Percentiles rank a stretch among this genome's conserved stretches.
These are phyloP conservation scores for Drosophila nebulosa DNA, from an alignment of 1,140 invertebrate species.

Conservation along the genomic window DNA sequence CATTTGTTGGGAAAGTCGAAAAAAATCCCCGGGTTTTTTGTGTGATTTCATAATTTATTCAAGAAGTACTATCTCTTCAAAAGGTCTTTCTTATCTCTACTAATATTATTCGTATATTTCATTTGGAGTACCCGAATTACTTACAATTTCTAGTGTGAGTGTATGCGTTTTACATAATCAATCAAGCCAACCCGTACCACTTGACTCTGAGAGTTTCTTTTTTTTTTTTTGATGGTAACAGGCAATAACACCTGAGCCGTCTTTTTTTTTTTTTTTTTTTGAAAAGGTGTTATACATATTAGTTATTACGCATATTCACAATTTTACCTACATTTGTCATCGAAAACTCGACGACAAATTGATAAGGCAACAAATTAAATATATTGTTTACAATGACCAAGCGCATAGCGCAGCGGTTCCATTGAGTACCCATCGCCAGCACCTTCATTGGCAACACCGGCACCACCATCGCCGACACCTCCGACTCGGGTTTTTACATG, in stretches of 20 bases:
- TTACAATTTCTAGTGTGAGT: constrained; percentile 13
- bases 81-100: background rate
- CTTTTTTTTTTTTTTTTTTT: constrained; percentile 15
- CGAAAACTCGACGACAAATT: constrained; percentile 24
- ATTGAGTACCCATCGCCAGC: constrained; percentile 43
- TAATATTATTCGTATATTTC: background rate
- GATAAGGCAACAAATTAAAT: constrained; percentile 64
- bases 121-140: constrained; percentile 23
- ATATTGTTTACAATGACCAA: constrained; percentile 53
- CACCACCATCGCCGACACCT: background rate
- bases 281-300: constrained; percentile 1
- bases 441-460: background rate
- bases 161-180: constrained; percentile 42
- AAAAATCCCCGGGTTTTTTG: background rate
- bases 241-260: constrained; percentile 9
- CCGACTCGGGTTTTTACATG: constrained; percentile 18
- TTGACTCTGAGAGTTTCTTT: constrained; percentile 10
- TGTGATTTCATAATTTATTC: constrained; percentile 4
- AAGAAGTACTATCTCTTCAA: background rate
- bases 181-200: constrained; percentile 20
- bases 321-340: constrained; percentile 20
- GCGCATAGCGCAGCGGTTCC: constrained; percentile 18
- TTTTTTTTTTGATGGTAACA: background rate
- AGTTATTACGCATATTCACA: constrained; percentile 42
- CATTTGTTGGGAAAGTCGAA: background rate